Base-by-base conservation (phyloP, 2,888 invertebrate genomes). In the Dryadula phaetusa region DNA sequence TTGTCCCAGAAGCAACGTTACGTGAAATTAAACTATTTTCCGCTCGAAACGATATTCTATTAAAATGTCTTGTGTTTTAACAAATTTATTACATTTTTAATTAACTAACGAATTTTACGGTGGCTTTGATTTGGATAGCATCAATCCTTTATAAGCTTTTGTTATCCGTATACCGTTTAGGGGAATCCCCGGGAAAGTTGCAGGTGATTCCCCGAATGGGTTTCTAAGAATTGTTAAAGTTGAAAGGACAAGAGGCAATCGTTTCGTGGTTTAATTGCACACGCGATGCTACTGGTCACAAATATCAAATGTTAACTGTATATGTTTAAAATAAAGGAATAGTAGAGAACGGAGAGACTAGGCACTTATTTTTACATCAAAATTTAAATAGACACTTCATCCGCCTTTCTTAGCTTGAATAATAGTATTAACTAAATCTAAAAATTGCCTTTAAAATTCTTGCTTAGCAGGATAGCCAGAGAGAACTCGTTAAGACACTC, bases 21-120 rank as follows among this genome's bases (percentile, higher is more conserved):
- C 66, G 72, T 72, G 66, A 72, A 72, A 72, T 72, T 70, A 67
- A 64, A 64, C 70, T 66, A 68, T 70, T 70, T 70, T 68, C 62
- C 62, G 66, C 52, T 68, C 18, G 20, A 58, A 54, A 44, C 47
- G 18, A 16, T n/a, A 20, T n/a, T 42, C 44, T 54, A 18, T 56
- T 66, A 25, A 56, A 62, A 40, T 22, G 32, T 61, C 37, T n/a
- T 12, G 12, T 46, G 22, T 46, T 22, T 42, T 32, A 37, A 40
- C 28, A 22, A 49, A 58, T 60, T 65, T 54, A 44, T 34, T 34
- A 22, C 44, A 16, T 54, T 44, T 46, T 46, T 44, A 54, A 54
- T 63, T 53, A 52, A 63, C 20, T 42, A 16, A 0, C n/a, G n/a
- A 14, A 37, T 62, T 42, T 58, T 8, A 40, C 25, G n/a, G 42